Percentiles rank a stretch among this genome's conserved stretches.
These are phyloP conservation scores for Eueremaeus valkanovi DNA, from an alignment of 2,888 invertebrate genomes.

Conservation along the genomic window DNA sequence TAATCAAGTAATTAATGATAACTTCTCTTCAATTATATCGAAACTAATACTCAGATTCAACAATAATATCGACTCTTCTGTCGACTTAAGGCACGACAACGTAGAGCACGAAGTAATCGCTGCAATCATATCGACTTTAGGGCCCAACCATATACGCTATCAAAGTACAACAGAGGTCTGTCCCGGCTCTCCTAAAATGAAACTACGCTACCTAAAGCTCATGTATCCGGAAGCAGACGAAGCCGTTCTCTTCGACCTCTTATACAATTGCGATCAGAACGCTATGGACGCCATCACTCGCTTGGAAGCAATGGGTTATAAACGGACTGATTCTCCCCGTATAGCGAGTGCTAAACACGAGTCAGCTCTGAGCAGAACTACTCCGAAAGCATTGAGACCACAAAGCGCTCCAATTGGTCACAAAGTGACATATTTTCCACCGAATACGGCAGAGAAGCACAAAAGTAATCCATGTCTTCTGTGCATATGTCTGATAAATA, in stretches of 20 bases:
- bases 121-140: conserved; percentile 43
- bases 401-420: conserved; percentile 1
- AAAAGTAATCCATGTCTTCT: conserved; percentile 44
- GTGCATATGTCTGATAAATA: background rate
- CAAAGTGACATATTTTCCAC: conserved; percentile 42
- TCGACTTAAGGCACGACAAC: conserved; percentile 46
- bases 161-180: conserved; percentile 27
- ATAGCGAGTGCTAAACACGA: conserved; percentile 51
- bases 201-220: conserved; percentile 72
- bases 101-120: conserved; percentile 47
- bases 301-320: conserved; percentile 72
- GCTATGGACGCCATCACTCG: conserved; percentile 81
- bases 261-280: conserved; percentile 74
- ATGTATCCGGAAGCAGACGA: conserved; percentile 87
- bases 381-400: conserved; percentile 22
- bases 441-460: conserved; percentile 47
- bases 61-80: too few relatives aligned
- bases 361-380: background rate
- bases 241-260: conserved; percentile 68
- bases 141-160: conserved; percentile 29
- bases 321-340: conserved; percentile 66
- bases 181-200: conserved; percentile 48
- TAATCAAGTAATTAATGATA: conserved; percentile 44
- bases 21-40: background rate
- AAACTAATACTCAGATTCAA: too few relatives aligned